Evolutionary conservation across 2,113 vertebrate genomes (phyloP).

Genomic region (Pluvianellus socialis): DNA sequence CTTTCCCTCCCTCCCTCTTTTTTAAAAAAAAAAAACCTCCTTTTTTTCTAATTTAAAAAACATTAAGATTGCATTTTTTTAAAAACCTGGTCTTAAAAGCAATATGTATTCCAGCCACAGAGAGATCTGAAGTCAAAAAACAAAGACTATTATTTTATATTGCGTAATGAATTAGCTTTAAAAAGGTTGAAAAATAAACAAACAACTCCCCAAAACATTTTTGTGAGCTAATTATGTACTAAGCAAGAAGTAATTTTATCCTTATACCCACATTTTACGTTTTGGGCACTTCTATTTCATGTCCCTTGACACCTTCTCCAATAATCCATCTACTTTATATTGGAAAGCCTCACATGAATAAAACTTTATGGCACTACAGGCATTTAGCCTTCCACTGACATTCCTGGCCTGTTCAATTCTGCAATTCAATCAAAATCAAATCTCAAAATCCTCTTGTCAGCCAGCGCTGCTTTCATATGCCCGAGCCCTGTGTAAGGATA

Average conservation of each 20-base stretch:
- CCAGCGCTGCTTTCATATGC: conserved; percentile 80
- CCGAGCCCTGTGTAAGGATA: conserved; percentile 79
- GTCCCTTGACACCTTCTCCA: conserved; percentile 80
- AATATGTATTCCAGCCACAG: neutral
- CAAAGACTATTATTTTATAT: neutral
- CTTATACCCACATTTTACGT: conserved; percentile 70
- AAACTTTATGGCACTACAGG: conserved; percentile 84
- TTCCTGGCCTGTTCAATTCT: conserved; percentile 83
- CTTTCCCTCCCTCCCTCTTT: neutral
- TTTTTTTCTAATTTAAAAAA: neutral
- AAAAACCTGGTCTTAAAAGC: conserved; percentile 10
- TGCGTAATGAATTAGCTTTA: neutral
- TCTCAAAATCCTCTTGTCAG: conserved; percentile 87
- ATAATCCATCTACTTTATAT: conserved; percentile 85
- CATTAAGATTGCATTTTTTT: neutral
- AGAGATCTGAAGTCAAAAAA: neutral
- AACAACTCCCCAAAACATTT: conserved; percentile 53
- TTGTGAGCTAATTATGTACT: conserved; percentile 70
- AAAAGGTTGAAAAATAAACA: conserved; percentile 51
- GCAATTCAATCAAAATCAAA: conserved; percentile 88
- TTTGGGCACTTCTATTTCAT: conserved; percentile 77
- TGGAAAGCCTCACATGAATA: conserved; percentile 85
- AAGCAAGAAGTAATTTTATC: conserved; percentile 74
- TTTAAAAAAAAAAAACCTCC: neutral
- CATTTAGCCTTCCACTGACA: conserved; percentile 85